Percentiles rank a stretch among this genome's conserved stretches.
Evolutionary conservation across 92 coral and sea anemone genomes (phyloP).

Genomic region (Desmophyllum pertusum): DNA sequence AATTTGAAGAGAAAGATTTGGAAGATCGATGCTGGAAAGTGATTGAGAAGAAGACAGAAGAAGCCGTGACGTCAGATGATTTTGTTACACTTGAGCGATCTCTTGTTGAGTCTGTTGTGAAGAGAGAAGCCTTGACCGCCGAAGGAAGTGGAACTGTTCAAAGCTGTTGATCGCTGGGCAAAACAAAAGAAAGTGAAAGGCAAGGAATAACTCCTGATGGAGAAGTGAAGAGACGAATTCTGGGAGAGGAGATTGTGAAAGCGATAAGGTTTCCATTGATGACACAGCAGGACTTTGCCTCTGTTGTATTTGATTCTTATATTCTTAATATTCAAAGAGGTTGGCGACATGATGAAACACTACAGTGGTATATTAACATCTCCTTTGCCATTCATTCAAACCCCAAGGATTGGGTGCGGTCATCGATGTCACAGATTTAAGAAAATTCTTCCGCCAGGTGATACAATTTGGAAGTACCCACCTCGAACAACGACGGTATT

Average conservation of each 20-base stretch:
- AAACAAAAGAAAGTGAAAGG: too few species aligned
- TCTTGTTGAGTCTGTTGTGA: neutral
- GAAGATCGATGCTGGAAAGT: constrained; percentile 54
- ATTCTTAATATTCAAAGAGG: neutral
- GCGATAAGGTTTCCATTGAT: neutral
- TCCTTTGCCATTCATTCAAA: neutral
- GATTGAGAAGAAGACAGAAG: constrained; percentile 46
- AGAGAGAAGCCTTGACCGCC: neutral
- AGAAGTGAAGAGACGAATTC: too few species aligned
- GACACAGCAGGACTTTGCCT: neutral
- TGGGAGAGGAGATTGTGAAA: neutral
- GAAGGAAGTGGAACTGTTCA: neutral
- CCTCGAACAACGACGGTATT: neutral
- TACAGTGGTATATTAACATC: neutral
- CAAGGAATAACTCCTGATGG: too few species aligned
- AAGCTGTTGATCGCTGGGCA: too few species aligned
- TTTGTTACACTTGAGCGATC: constrained; percentile 36
- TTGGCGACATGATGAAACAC: neutral
- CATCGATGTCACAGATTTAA: neutral
- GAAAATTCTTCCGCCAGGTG: neutral
- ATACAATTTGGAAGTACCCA: neutral
- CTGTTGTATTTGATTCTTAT: too few species aligned
- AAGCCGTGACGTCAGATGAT: constrained; percentile 49
- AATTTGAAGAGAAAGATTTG: constrained; percentile 41
- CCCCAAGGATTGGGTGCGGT: too few species aligned